Evolutionary conservation across 2,797 vertebrate species (phyloP).

Genomic region (Erethizon dorsatum): DNA sequence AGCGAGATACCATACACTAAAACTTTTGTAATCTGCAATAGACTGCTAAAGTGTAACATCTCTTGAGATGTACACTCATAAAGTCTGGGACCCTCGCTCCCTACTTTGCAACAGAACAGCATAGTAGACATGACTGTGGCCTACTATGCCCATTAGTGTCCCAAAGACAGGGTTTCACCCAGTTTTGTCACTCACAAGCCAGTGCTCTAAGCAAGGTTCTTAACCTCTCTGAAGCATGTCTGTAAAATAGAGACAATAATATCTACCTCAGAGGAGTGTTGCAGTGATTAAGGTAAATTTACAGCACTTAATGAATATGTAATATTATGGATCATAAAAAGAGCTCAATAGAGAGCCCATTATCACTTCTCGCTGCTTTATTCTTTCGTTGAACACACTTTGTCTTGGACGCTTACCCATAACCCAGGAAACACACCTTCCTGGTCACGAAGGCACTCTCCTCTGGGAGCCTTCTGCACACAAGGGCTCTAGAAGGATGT

Average conservation of each 20-base stretch:
- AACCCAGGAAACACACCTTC: constrained; percentile 21
- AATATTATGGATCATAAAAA: not conserved
- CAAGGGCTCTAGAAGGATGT: not conserved
- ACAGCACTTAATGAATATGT: constrained; percentile 15
- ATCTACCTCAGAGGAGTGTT: not conserved
- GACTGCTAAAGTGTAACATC: not conserved
- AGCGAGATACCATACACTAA: not conserved
- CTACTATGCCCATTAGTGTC: not conserved
- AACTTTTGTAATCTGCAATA: constrained; percentile 11
- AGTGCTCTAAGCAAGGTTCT: not conserved
- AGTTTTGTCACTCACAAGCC: not conserved
- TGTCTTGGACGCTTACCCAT: not conserved
- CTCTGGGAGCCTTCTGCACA: not conserved
- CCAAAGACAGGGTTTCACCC: not conserved
- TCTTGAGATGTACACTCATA: not conserved
- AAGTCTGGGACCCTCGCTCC: not conserved
- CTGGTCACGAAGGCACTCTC: not conserved
- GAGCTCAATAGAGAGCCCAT: not conserved
- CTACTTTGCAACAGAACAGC: not conserved
- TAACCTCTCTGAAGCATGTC: not conserved
- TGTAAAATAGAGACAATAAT: not conserved
- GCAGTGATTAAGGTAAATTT: not conserved
- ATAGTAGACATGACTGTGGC: not conserved
- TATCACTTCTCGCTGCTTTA: constrained; percentile 24
- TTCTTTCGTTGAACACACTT: constrained; percentile 43